Evolutionary conservation across 1,140 invertebrate species (phyloP).

Genomic region (Dreissena rostriformis): DNA sequence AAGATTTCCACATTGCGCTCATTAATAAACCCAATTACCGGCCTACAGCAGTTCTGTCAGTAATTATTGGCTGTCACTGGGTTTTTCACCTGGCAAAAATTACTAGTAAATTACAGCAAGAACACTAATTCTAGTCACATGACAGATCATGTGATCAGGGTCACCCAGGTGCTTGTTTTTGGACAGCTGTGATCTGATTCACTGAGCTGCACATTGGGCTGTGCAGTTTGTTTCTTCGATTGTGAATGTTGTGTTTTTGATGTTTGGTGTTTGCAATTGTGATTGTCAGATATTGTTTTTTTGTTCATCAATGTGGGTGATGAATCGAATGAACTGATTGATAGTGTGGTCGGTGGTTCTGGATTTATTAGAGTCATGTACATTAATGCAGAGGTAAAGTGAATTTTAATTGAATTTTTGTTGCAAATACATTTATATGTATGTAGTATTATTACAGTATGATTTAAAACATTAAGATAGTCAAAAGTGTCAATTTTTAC

Average conservation of each 20-base stretch:
- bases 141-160: conserved; percentile 26
- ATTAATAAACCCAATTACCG: not conserved
- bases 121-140: conserved; percentile 41
- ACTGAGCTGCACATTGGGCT: conserved; percentile 35
- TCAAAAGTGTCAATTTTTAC: not conserved
- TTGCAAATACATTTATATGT: not conserved
- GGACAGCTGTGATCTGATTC: conserved; percentile 43
- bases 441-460: not conserved
- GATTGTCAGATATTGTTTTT: conserved; percentile 13
- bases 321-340: not conserved
- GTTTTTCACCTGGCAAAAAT: conserved; percentile 51
- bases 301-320: not conserved
- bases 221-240: conserved; percentile 34
- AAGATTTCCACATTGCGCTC: not conserved
- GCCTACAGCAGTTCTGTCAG: conserved; percentile 21
- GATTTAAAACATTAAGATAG: not conserved
- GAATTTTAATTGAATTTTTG: not conserved
- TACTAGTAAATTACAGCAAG: conserved; percentile 24
- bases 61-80: conserved; percentile 33
- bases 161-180: conserved; percentile 47
- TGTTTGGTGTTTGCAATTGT: conserved; percentile 15
- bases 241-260: conserved; percentile 45
- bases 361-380: conserved; percentile 7
- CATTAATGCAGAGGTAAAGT: conserved; percentile 36
- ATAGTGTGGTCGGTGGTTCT: not conserved